These are phyloP conservation scores for Noturus placidus DNA, from an alignment of 2,113 vertebrate genomes.

Conservation along the genomic window DNA sequence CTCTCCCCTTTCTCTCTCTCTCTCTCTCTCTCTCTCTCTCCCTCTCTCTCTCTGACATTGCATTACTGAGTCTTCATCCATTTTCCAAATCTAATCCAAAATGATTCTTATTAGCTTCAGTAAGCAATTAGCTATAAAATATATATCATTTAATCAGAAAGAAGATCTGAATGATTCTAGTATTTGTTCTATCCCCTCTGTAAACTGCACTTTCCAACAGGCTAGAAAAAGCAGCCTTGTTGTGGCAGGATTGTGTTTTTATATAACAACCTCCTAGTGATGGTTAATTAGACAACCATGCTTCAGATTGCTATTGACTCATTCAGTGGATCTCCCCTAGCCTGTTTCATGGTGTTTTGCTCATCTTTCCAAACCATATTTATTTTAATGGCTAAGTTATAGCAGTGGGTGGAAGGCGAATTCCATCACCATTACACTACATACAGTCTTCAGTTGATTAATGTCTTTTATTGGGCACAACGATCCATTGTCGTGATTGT, in stretches of 20 bases:
- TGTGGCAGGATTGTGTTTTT: conserved; percentile 20
- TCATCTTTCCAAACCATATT: neutral
- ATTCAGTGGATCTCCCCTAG: neutral
- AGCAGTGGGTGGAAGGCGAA: neutral
- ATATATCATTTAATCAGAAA: too few relatives aligned
- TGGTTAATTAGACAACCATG: conserved; percentile 30
- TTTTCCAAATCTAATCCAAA: too few relatives aligned
- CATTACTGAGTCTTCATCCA: too few relatives aligned
- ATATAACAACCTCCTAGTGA: conserved; percentile 9
- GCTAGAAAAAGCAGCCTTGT: neutral
- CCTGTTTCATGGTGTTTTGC: neutral
- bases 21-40: too few relatives aligned
- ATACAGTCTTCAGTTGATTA: conserved; percentile 20
- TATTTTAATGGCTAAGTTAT: neutral
- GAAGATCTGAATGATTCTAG: too few relatives aligned
- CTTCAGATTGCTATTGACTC: conserved; percentile 36
- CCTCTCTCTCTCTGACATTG: too few relatives aligned
- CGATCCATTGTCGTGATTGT: neutral
- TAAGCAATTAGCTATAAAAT: too few relatives aligned
- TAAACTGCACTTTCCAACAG: neutral
- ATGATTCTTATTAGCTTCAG: too few relatives aligned
- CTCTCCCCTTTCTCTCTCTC: too few relatives aligned
- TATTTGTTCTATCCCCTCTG: too few relatives aligned
- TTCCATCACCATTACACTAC: neutral
- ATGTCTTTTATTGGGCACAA: neutral